Evolutionary conservation across 2,797 vertebrate species (phyloP), one percentile per base, ranked within the genome.

Genomic region (Rhynchonycteris naso): DNA sequence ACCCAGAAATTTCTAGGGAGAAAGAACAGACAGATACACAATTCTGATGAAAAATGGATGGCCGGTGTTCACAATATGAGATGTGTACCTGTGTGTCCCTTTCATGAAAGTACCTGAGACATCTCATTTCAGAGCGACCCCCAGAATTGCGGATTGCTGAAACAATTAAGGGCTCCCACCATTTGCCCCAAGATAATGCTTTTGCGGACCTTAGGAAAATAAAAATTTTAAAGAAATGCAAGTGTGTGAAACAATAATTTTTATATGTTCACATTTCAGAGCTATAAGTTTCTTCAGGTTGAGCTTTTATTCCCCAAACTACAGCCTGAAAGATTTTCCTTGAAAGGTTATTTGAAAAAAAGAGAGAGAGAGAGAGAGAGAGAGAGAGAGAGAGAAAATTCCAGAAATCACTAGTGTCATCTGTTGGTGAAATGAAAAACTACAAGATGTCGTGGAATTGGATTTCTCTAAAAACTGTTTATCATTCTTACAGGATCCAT

Each of bases 371-470:
- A 61, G 21, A 21, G 5, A 30, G 30, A 80, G 43, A 43, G 43
- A 63, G 43, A 54, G 3, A 80, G 30, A 21, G 5, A 30, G 30
- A 80, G n/a, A n/a, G n/a, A 63, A 19, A 0, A n/a, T 47, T 58
- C 71, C 5, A 93, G 92, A 92, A 88, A 84, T 88, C 85, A 85
- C 63, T 86, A 95, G 78, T 92, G 74, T 92, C 93, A 93, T 75
- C 96, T 95, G 69, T 95, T 86, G 79, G 93, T 81, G 79, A 94
- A 86, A 90, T 80, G 47, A 47, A 93, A 96, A 96, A 97, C 71
- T 91, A 78, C 85, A 96, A 65, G 69, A 13, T 18, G 85, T 8
- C 30, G 92, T 33, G 72, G 8, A 88, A 88, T 47, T 43, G 61
- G 2, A 74, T 78, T 89, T 92, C 52, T 47, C 66, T 26, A 1